Percentiles rank a stretch among this genome's conserved stretches.
Evolutionary conservation across 2,113 vertebrate species (phyloP).

Genomic region (Cardinalis cardinalis): DNA sequence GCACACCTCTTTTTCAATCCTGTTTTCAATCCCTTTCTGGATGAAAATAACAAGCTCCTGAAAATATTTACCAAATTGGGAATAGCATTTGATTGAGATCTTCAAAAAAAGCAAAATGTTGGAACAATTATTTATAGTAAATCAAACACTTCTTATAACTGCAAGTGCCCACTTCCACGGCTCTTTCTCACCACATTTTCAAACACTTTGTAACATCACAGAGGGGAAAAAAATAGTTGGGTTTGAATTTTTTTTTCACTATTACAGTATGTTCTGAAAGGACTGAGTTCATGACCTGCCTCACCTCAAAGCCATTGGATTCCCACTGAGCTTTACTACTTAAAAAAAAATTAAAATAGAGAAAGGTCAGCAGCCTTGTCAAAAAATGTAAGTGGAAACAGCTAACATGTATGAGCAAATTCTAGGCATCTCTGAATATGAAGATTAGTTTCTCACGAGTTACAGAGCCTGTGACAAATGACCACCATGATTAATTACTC

Average conservation of each 20-base stretch:
- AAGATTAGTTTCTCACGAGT: background rate
- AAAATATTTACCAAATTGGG: conserved; percentile 7
- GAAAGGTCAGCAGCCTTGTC: background rate
- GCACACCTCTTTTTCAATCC: background rate
- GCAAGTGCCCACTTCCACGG: background rate
- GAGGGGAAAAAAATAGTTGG: background rate
- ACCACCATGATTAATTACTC: conserved; percentile 7
- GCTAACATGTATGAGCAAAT: background rate
- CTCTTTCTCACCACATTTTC: background rate
- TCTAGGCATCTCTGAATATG: background rate
- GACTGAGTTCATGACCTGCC: background rate
- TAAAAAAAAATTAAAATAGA: too few species aligned
- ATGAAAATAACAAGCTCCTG: background rate
- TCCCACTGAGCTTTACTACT: background rate
- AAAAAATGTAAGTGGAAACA: background rate
- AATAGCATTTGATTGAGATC: background rate
- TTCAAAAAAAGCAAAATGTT: background rate
- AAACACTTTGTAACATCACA: background rate
- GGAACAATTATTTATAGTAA: conserved; percentile 1
- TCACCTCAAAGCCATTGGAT: background rate
- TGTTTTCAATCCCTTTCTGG: background rate
- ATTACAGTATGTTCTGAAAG: background rate
- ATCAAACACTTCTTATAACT: background rate
- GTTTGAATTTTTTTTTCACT: background rate
- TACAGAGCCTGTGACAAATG: background rate